Percentiles rank a stretch among this genome's conserved stretches.
Evolutionary conservation across 2,113 vertebrate genomes (phyloP).

Genomic region (Hipposideros armiger): DNA sequence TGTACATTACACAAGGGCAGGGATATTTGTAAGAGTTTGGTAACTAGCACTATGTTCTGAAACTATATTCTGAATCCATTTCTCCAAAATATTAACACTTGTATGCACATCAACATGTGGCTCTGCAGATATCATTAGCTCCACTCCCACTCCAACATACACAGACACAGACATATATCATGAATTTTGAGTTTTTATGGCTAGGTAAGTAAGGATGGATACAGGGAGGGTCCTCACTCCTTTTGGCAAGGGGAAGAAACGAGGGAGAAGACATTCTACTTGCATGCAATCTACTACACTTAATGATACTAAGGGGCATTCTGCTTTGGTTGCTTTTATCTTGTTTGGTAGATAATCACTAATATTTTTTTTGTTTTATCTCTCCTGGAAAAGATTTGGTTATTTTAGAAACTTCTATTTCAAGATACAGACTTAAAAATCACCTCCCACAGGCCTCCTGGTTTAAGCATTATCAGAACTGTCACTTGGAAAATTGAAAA

Average conservation of each 20-base stretch:
- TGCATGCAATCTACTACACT: not conserved
- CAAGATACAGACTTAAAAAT: constrained; percentile 11
- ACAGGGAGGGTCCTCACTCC: not conserved
- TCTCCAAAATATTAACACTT: not conserved
- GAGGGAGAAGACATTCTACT: not conserved
- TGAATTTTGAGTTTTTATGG: not conserved
- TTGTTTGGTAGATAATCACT: not conserved
- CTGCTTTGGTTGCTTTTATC: not conserved
- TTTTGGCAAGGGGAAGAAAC: not conserved
- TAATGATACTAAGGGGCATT: not conserved
- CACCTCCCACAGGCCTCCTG: not conserved
- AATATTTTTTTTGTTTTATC: not conserved
- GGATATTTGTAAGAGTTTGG: not conserved
- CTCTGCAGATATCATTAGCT: not conserved
- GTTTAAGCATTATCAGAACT: not conserved
- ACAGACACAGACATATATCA: not conserved
- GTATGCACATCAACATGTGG: not conserved
- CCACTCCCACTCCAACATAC: not conserved
- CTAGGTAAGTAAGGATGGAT: not conserved
- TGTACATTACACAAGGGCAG: not conserved
- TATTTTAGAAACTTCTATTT: constrained; percentile 30
- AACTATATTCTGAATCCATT: not conserved
- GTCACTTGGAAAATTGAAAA: not conserved
- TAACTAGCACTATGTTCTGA: not conserved
- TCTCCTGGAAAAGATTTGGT: not conserved